Evolutionary conservation across 2,888 invertebrate genomes (phyloP).

Genomic region (Neocrepidodera transversa): DNA sequence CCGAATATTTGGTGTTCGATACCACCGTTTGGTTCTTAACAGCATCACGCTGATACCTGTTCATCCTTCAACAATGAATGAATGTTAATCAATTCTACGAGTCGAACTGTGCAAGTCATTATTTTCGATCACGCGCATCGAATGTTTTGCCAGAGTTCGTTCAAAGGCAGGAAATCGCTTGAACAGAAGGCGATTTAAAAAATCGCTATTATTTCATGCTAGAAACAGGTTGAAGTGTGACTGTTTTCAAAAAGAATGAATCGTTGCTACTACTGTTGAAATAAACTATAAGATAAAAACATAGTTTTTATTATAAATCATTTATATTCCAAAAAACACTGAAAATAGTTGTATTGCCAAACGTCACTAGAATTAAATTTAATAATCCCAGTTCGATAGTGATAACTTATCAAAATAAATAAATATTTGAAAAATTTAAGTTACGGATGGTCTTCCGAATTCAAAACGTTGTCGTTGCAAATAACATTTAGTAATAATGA

Average conservation of each 20-base stretch:
- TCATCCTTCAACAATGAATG: conserved; percentile 13
- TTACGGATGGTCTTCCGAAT: no score
- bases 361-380: no score
- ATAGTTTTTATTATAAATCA: no score
- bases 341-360: no score
- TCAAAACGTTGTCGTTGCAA: no score
- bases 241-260: background rate
- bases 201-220: background rate
- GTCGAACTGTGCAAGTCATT: conserved; percentile 25
- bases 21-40: background rate
- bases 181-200: background rate
- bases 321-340: no score
- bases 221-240: background rate
- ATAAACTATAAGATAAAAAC: no score
- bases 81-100: conserved; percentile 23
- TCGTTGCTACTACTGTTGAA: no score
- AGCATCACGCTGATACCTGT: conserved; percentile 8
- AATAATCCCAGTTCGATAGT: no score
- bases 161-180: conserved; percentile 10
- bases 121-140: conserved; percentile 26
- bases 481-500: no score
- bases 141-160: conserved; percentile 10
- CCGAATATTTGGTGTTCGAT: background rate
- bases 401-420: no score
- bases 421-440: no score